A percentile compares a stretch with the other conserved stretches of the same genome.
phyloP scores from a whole-genome alignment of 2,888 invertebrate species.

The Charanyca ferruginea region DNA sequence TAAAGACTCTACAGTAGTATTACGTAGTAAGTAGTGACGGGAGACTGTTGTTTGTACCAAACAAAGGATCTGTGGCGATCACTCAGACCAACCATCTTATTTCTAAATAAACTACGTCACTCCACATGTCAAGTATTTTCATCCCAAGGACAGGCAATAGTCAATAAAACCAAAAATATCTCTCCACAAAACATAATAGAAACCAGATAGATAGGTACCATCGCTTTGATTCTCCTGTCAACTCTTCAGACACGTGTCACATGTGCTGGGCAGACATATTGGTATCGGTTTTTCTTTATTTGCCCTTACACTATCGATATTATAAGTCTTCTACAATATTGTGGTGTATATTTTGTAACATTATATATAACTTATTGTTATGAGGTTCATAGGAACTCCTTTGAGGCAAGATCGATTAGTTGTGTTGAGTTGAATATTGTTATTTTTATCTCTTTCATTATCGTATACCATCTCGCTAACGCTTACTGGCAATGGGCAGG shows the following conservation, averaged over 20 bases:
- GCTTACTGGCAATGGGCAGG: too few species aligned
- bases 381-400: neutral
- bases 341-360: conserved; percentile 8
- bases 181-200: conserved; percentile 8
- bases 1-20: too few species aligned
- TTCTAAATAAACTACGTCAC: too few species aligned
- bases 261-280: conserved; percentile 32
- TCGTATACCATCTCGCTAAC: neutral
- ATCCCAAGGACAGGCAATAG: conserved; percentile 8
- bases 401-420: conserved; percentile 8
- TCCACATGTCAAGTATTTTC: conserved; percentile 10
- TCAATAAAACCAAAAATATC: conserved; percentile 35
- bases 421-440: neutral
- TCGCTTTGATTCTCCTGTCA: conserved; percentile 45
- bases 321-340: conserved; percentile 2
- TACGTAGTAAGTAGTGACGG: too few species aligned
- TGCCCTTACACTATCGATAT: neutral
- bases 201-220: conserved; percentile 22
- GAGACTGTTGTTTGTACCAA: too few species aligned
- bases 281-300: conserved; percentile 16
- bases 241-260: conserved; percentile 35
- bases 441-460: neutral
- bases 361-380: conserved; percentile 7
- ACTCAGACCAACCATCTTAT: too few species aligned
- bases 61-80: too few species aligned